Evolutionary conservation across 2,113 vertebrate species (phyloP), one percentile per base, ranked within the genome.

Genomic region (Geococcyx californianus): DNA sequence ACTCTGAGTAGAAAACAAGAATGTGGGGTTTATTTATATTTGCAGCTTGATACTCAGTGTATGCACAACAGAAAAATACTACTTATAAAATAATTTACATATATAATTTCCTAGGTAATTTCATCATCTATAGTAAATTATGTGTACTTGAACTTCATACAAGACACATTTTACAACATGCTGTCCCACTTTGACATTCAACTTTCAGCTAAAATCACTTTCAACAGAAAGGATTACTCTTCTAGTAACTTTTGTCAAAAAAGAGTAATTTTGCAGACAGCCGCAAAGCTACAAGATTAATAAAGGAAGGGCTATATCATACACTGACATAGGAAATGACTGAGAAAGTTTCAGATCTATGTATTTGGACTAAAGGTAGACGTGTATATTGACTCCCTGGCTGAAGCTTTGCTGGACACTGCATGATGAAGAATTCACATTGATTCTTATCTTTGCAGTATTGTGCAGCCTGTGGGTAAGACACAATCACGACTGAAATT

Each of bases 401-500:
- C 54, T 42, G 70, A 68, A 42, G 33, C 25, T 88, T 85, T 80
- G 74, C 90, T 54, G 51, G 55, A 77, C 54, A 44, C 29, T 36
- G 45, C 42, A 38, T 25, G 45, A 70, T 49, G 24, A 68, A 74
- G 45, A 66, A 87, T 49, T 94, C 78, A 69, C 56, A 44, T 62
- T 59, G 79, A 58, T 84, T 85, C 36, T 82, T 85, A 47, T 66
- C 17, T 76, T 64, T 73, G 49, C 84, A 77, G 29, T 17, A 42
- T 26, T 83, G 81, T 83, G 55, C 67, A 88, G 55, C 47, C 68
- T 90, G 70, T 40, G 75, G 52, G 29, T 47, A 76, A 77, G 82
- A 80, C n/a, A 90, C 38, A 80, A 91, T 88, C 92, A 95, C 6
- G 84, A 93, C 90, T 56, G 59, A 83, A 88, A 73, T 66, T 90